Evolutionary conservation across 2,888 invertebrate genomes (phyloP), one percentile per base, ranked within the genome.

Genomic region (Listrodromus nycthemerus): DNA sequence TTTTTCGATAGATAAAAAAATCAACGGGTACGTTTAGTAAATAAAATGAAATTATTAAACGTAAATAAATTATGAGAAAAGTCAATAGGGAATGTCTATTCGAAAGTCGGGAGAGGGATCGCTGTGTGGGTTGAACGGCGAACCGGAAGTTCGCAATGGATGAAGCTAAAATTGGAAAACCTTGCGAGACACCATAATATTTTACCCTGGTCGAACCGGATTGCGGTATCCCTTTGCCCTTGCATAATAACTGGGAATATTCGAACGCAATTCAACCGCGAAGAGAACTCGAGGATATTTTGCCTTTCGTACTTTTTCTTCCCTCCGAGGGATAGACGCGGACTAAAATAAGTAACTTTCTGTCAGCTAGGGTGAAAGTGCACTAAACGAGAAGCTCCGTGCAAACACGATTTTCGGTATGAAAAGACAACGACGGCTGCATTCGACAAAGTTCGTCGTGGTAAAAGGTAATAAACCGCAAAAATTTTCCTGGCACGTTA

Each of bases 391-490:
- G 37, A 19, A 27, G 41, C 27, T n/a, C 27, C 61, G 24, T 30
- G 58, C 50, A 52, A 65, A 65, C 41, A 41, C 24, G 24, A 41
- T 65, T 41, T 67, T 52, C 7, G 50, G 24, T 16, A 52, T 55
- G 76, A 76, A 27, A 52, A 55, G 41, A 21, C 41, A 52, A 67
- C 19, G 65, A 41, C 41, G 78, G 24, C 69, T 55, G 77, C 80
- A 76, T 77, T 83, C 73, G 45, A 30, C 41, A 50, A 58, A 13
- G 33, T 41, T 70, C 27, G 33, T 71, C 24, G 71, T 83, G 81
- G 88, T 88, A 87, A 88, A 89, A 88, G 86, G 87, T 66, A 90
- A 90, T 89, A 91, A 90, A 90, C 89, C 87, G 65, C 87, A 90
- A 86, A 89, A 89, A 88, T 88, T 80, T 80, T 76, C 79, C 82